A percentile compares a stretch with the other conserved stretches of the same genome.
phyloP scores from a whole-genome alignment of 2,888 invertebrate species.

The Zootermopsis nevadensis region DNA sequence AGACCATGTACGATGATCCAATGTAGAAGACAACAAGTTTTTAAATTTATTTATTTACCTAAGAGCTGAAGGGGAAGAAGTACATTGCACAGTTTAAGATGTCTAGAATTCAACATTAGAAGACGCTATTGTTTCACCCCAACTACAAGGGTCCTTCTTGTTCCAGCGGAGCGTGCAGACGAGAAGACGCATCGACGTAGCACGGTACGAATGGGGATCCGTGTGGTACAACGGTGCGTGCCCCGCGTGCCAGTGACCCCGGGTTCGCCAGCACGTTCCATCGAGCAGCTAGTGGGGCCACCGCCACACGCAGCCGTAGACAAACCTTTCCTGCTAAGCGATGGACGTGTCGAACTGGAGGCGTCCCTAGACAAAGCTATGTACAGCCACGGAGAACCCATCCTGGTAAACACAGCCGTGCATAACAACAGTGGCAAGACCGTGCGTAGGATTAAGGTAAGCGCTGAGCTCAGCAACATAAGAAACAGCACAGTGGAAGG shows the following conservation, averaged over 20 bases:
- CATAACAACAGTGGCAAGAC: constrained; percentile 87
- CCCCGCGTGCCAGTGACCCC: constrained; percentile 57
- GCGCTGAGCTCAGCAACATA: constrained; percentile 50
- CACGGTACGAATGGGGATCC: constrained; percentile 86
- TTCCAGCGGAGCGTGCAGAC: constrained; percentile 82
- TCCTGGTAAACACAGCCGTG: constrained; percentile 79
- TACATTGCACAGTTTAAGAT: too few relatives aligned
- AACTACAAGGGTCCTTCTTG: too few relatives aligned
- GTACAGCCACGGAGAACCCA: constrained; percentile 85
- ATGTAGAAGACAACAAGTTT: too few relatives aligned
- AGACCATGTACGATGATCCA: too few relatives aligned
- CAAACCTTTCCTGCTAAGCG: constrained; percentile 87
- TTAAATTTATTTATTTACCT: too few relatives aligned
- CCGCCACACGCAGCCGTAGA: constrained; percentile 79
- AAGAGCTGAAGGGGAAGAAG: too few relatives aligned
- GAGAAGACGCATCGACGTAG: constrained; percentile 84
- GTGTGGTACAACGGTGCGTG: constrained; percentile 77
- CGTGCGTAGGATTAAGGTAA: constrained; percentile 84
- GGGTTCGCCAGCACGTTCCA: constrained; percentile 55
- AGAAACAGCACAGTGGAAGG: too few relatives aligned
- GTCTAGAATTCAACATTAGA: too few relatives aligned
- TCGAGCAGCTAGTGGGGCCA: constrained; percentile 57
- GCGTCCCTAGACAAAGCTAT: constrained; percentile 84
- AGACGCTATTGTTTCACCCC: too few relatives aligned
- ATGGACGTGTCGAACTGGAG: constrained; percentile 82